Conservation (phyloP, 2,888 invertebrate species). For the Thereva unica region DNA sequence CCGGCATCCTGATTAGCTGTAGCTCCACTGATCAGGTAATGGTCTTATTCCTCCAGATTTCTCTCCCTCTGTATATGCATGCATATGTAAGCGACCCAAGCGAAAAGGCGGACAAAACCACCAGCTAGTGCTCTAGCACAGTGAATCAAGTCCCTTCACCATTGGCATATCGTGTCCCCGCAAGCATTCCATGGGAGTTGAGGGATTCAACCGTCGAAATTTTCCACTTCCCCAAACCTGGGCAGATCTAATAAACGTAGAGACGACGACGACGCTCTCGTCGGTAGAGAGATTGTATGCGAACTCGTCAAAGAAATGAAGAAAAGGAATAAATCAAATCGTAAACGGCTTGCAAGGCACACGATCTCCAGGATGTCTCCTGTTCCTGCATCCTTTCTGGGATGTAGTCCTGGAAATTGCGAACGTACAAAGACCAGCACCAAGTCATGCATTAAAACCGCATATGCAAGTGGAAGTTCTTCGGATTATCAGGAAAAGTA, state of each 20-base stretch:
- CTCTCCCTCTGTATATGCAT: no score
- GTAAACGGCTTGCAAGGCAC: slow-evolving; percentile 21
- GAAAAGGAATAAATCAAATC: slow-evolving; percentile 22
- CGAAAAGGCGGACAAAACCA: background rate
- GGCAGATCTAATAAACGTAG: slow-evolving; percentile 29
- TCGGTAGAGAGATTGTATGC: background rate
- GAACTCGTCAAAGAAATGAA: slow-evolving; percentile 27
- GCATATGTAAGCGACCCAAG: no score
- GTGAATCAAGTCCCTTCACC: slow-evolving; percentile 21
- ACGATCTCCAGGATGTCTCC: slow-evolving; percentile 17
- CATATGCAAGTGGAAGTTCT: slow-evolving; percentile 30
- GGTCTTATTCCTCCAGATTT: no score
- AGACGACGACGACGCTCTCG: slow-evolving; percentile 8
- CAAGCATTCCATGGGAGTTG: background rate
- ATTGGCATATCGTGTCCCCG: background rate
- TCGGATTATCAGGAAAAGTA: background rate
- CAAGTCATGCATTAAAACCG: slow-evolving; percentile 35
- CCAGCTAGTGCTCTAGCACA: slow-evolving; percentile 4
- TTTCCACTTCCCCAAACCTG: slow-evolving; percentile 21
- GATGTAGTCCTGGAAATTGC: background rate
- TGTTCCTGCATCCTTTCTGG: background rate
- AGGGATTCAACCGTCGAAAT: slow-evolving; percentile 11
- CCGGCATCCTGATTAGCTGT: slow-evolving; percentile 26
- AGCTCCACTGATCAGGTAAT: background rate
- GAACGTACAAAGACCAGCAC: slow-evolving; percentile 23